These are phyloP conservation scores for Melinaea marsaeus DNA, from an alignment of 2,888 invertebrate genomes.

Conservation along the genomic window DNA sequence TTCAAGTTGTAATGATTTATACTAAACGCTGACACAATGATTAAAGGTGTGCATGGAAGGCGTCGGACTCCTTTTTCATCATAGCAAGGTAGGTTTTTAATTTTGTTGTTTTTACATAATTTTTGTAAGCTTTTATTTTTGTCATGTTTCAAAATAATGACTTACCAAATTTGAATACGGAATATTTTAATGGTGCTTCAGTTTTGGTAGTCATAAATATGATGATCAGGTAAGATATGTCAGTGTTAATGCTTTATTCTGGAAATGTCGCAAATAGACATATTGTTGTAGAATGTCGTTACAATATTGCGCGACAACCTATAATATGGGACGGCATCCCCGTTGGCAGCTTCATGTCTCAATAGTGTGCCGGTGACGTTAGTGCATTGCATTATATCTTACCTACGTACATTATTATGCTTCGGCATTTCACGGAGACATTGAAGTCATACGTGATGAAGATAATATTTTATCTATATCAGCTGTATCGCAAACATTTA, in stretches of 20 bases:
- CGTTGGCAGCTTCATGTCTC: slow-evolving; percentile 61
- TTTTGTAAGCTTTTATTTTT: slow-evolving; percentile 66
- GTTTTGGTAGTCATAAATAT: slow-evolving; percentile 54
- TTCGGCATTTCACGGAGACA: slow-evolving; percentile 45
- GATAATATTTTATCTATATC: slow-evolving; percentile 29
- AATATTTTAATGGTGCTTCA: slow-evolving; percentile 18
- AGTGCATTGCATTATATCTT: slow-evolving; percentile 45
- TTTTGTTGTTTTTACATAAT: slow-evolving; percentile 37
- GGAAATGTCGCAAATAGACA: slow-evolving; percentile 50
- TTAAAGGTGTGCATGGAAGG: slow-evolving; percentile 97
- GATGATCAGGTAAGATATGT: slow-evolving; percentile 65
- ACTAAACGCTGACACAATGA: background rate
- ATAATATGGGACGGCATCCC: slow-evolving; percentile 43
- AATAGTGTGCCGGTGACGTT: slow-evolving; percentile 65
- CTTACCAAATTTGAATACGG: slow-evolving; percentile 49
- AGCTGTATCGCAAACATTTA: slow-evolving; percentile 29
- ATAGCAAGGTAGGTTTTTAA: slow-evolving; percentile 93
- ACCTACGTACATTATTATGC: slow-evolving; percentile 46
- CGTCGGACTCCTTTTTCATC: slow-evolving; percentile 98
- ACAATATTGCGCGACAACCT: slow-evolving; percentile 44
- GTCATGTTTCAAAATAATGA: slow-evolving; percentile 44
- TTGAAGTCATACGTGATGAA: slow-evolving; percentile 32
- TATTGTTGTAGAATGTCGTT: slow-evolving; percentile 47
- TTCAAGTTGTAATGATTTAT: background rate
- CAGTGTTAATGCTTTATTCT: slow-evolving; percentile 66